These are phyloP conservation scores for Epinephelus lanceolatus DNA, from an alignment of 2,113 vertebrate species.

Conservation along the genomic window DNA sequence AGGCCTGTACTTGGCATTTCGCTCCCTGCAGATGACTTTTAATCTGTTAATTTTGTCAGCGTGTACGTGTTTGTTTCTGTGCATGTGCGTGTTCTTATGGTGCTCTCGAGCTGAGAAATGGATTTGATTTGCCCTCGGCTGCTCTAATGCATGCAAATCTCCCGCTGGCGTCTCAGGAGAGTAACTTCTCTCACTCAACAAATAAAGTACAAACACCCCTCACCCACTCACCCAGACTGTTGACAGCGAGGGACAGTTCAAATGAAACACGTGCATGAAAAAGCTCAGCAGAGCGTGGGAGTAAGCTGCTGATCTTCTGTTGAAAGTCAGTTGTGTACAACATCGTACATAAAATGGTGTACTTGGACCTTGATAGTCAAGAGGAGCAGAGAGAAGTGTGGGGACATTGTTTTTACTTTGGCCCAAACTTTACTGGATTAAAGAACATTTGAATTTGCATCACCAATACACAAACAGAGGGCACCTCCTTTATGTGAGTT, in stretches of 20 bases:
- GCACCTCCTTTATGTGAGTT: constrained; percentile 11
- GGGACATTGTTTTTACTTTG: constrained; percentile 38
- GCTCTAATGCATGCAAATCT: constrained; percentile 83
- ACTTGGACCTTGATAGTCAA: constrained; percentile 20
- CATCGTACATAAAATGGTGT: constrained; percentile 27
- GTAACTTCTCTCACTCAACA: constrained; percentile 70
- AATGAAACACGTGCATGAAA: constrained; percentile 63
- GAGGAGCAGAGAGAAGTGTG: constrained; percentile 13
- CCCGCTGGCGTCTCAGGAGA: constrained; percentile 70
- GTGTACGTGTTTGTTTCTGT: constrained; percentile 47
- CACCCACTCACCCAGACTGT: constrained; percentile 57
- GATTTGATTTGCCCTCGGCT: constrained; percentile 74
- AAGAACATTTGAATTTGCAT: constrained; percentile 44
- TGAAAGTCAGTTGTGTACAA: constrained; percentile 55
- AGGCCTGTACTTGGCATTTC: constrained; percentile 18
- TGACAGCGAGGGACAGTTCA: constrained; percentile 69
- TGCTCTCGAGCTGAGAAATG: constrained; percentile 68
- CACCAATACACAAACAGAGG: constrained; percentile 9
- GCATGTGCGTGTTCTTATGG: not conserved
- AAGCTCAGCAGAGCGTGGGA: constrained; percentile 49
- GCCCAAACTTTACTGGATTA: constrained; percentile 36
- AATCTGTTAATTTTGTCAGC: constrained; percentile 36
- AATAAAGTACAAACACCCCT: constrained; percentile 68
- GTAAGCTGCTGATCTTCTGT: constrained; percentile 51
- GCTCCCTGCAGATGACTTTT: constrained; percentile 40